Evolutionary conservation across 2,113 vertebrate species (phyloP), one percentile per base, ranked within the genome.

Genomic region (Falco punctatus): DNA sequence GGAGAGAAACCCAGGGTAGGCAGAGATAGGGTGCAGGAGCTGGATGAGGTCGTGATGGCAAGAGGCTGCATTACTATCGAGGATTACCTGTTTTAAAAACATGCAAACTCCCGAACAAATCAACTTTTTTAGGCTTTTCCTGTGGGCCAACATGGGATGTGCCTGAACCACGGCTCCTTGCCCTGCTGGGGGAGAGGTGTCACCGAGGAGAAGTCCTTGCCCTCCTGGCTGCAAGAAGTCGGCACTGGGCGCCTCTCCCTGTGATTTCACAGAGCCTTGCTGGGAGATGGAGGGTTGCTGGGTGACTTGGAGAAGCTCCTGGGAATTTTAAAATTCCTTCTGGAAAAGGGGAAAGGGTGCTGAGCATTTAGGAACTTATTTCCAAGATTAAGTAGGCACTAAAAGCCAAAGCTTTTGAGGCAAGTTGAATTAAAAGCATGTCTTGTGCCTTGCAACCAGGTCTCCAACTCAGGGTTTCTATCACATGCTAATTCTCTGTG

Each of bases 321-420:
- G 70, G 66, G 95, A 92, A 79, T 85, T 85, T 73, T 92, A 15
- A 48, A 72, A 70, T 90, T 96, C 74, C 67, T 91, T 86, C 33
- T 49, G 70, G 65, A 54, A 86, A 92, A 86, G 51, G 19, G 82
- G 74, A 62, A 85, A 85, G 74, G 81, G 86, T 2, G 8, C 62
- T 80, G 58, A 87, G 77, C 83, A 72, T 90, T 96, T 91, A 94
- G 86, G 70, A 91, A 73, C 78, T 73, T 87, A 85, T 86, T 90
- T 49, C n/a, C 49, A 78, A 88, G 59, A 87, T 81, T 90, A 94
- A 91, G 67, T 73, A 86, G 94, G 48, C 44, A 75, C 67, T 89
- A 80, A 94, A 93, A 78, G 82, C 59, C 82, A 92, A 90, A 90
- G 71, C 70, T 80, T 96, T 91, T 2, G 10, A 92, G 82, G 48